Percentiles rank a stretch among this genome's conserved stretches.
Evolutionary conservation across 1,140 invertebrate species (phyloP).

Genomic region (Hylyphantes graminicola): DNA sequence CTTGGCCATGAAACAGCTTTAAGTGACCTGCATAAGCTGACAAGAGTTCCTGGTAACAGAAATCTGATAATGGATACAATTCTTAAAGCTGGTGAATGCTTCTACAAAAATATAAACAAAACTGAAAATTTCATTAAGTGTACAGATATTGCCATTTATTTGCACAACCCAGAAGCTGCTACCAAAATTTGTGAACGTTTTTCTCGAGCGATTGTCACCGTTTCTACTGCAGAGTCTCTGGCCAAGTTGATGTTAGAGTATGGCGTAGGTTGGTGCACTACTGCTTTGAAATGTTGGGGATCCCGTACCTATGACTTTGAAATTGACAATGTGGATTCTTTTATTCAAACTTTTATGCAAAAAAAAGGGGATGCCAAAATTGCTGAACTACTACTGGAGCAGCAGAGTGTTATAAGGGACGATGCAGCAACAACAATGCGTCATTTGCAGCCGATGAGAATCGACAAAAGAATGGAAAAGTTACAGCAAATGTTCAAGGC

Average conservation of each 20-base stretch:
- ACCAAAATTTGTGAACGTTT: background rate
- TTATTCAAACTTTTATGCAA: background rate
- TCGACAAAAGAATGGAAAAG: background rate
- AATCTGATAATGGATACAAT: background rate
- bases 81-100: background rate
- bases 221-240: background rate
- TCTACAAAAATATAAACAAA: background rate
- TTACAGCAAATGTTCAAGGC: background rate
- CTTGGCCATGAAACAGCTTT: background rate
- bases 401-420: background rate
- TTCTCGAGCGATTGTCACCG: background rate
- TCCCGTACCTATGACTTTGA: background rate
- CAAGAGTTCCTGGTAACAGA: background rate
- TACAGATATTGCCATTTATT: background rate
- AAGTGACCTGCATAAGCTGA: background rate
- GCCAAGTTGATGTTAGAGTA: background rate
- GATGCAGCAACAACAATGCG: background rate
- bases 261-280: background rate
- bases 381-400: background rate
- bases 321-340: background rate
- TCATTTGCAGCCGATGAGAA: background rate
- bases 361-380: background rate
- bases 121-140: background rate
- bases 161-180: background rate
- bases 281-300: background rate